These are phyloP conservation scores for Apodemus sylvaticus DNA, from an alignment of 2,113 vertebrate species.

Conservation along the genomic window DNA sequence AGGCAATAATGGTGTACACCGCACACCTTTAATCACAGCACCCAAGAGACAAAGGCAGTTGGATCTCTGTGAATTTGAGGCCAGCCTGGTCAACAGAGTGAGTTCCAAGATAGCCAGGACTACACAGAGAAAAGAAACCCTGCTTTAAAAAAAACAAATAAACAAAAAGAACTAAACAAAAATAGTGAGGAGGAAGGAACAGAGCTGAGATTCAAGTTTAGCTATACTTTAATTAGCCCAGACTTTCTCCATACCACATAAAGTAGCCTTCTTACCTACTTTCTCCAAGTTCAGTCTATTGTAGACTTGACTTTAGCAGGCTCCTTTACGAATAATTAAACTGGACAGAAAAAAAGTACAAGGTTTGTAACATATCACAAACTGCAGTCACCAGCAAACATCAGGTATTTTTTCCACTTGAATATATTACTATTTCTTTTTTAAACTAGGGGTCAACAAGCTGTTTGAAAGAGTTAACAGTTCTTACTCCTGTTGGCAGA, in stretches of 20 bases:
- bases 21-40: too few species aligned
- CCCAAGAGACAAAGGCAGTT: too few species aligned
- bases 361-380: not conserved
- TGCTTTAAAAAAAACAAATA: too few species aligned
- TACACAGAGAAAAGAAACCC: too few species aligned
- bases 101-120: too few species aligned
- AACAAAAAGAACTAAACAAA: not conserved
- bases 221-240: slow-evolving; percentile 6
- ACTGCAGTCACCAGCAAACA: slow-evolving; percentile 13
- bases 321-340: not conserved
- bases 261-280: not conserved
- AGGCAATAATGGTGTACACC: too few species aligned
- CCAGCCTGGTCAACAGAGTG: too few species aligned
- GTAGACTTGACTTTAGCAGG: not conserved
- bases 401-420: slow-evolving; percentile 6
- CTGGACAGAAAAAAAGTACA: not conserved
- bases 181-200: not conserved
- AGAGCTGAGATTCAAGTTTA: not conserved
- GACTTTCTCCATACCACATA: not conserved
- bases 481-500: not conserved
- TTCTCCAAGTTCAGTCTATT: not conserved
- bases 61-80: too few species aligned
- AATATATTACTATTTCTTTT: slow-evolving; percentile 1
- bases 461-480: not conserved
- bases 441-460: not conserved